Evolutionary conservation across 2,888 invertebrate genomes (phyloP).

Genomic region (Lobophora halterata): DNA sequence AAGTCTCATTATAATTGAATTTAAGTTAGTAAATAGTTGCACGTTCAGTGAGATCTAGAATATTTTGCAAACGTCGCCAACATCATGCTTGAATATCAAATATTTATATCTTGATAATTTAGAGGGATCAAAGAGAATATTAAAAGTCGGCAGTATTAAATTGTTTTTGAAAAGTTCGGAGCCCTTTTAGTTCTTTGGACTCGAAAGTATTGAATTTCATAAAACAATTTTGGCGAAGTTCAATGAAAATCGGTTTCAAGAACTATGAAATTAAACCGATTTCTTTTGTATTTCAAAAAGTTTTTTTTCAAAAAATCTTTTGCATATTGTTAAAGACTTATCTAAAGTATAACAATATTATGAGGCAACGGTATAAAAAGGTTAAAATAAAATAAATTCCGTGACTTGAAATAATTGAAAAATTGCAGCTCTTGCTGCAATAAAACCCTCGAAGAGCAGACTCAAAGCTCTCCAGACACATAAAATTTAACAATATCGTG

Average conservation of each 20-base stretch:
- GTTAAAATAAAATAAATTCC: no score
- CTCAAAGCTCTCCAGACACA: slow-evolving; percentile 39
- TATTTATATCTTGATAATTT: slow-evolving; percentile 9
- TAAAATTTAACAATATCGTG: slow-evolving; percentile 41
- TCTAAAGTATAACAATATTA: no score
- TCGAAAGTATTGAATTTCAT: neutral
- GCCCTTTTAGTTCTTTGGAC: neutral
- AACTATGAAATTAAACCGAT: slow-evolving; percentile 3
- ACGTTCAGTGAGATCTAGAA: neutral
- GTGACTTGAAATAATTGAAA: no score
- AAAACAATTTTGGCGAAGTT: neutral
- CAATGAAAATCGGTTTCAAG: slow-evolving; percentile 12
- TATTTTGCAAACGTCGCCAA: no score
- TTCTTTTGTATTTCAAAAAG: no score
- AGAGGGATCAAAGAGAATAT: slow-evolving; percentile 11
- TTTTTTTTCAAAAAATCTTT: no score
- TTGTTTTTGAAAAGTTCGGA: slow-evolving; percentile 11
- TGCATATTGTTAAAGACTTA: no score
- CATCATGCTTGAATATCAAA: slow-evolving; percentile 5
- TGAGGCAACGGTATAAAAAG: no score
- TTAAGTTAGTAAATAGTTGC: no score
- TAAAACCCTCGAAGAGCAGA: slow-evolving; percentile 20
- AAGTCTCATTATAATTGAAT: no score
- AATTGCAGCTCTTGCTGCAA: slow-evolving; percentile 24
- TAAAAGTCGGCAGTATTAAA: slow-evolving; percentile 8